Base-by-base conservation (phyloP, 2,797 vertebrate genomes). In the Scyliorhinus canicula region DNA sequence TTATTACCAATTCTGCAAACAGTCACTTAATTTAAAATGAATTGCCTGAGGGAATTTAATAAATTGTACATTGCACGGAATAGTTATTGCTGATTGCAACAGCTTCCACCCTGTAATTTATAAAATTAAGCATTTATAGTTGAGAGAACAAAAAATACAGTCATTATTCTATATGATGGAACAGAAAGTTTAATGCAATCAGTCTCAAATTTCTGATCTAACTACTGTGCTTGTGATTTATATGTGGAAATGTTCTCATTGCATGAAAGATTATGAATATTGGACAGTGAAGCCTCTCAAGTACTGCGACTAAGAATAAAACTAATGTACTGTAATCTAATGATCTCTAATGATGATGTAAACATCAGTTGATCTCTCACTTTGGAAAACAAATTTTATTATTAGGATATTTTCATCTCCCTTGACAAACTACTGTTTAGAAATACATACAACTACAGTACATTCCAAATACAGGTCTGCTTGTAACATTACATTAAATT, bases 341-440 rank as follows among this genome's bases (percentile, higher is more conserved):
- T 93, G 71, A 47, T 50, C 93, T 93, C 47, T 31, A 93, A 93
- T 71, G 93, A 69, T 50, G 63, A 93, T 52, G 93, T 71, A 71
- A 71, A 71, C 26, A 7, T 93, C 93, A 93, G 93, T 71, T 50
- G 44, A 93, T 93, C 63, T 93, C 40, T 71, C 47, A 52, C 93
- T 67, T 93, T 93, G 93, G 50, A 93, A 93, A 93, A 93, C 44
- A 93, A 93, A 93, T 69, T 63, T 91, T 67, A 93, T 9, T 69
- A 24, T n/a, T 4, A 69, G 19, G 9, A 67, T 50, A 93, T 52
- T 52, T 16, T 50, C 69, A 93, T 69, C 63, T 71, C 12, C 88
- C 31, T 71, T 69, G 65, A 69, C 63, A 71, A 93, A 93, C 65
- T 50, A 47, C 26, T 69, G 44, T 50, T 50, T 93, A 65, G 44